Evolutionary conservation across 2,888 invertebrate genomes (phyloP).

Genomic region (Dynastes grantii): DNA sequence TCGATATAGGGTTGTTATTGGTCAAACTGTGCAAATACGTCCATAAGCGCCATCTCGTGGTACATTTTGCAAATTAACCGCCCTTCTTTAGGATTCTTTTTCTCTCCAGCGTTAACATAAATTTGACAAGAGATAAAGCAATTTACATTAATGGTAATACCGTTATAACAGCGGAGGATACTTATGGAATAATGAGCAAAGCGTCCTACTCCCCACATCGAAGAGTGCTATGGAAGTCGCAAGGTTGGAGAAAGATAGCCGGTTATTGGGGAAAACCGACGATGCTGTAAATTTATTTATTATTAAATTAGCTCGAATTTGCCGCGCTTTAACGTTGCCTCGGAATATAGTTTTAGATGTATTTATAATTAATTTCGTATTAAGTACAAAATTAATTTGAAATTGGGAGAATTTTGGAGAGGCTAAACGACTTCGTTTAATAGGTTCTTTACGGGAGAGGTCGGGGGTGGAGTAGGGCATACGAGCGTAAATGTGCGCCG

Average conservation of each 20-base stretch:
- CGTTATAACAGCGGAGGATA: not conserved
- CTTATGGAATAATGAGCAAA: not conserved
- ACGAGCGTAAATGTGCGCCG: too few relatives aligned
- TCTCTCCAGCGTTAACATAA: not conserved
- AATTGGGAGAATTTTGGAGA: constrained; percentile 1
- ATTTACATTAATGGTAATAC: constrained; percentile 14
- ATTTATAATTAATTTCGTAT: constrained; percentile 25
- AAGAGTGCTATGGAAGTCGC: not conserved
- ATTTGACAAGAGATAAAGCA: not conserved
- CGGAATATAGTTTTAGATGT: constrained; percentile 17
- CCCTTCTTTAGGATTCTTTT: not conserved
- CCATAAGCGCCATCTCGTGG: too few relatives aligned
- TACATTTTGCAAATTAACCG: not conserved
- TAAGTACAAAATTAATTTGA: constrained; percentile 6
- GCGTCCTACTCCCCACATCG: not conserved
- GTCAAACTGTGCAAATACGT: too few relatives aligned
- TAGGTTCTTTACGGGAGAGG: not conserved
- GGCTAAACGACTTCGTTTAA: constrained; percentile 10
- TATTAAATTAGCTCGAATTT: constrained; percentile 13
- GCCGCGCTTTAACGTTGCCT: not conserved
- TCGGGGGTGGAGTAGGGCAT: too few relatives aligned
- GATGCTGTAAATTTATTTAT: constrained; percentile 22
- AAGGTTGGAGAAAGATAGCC: not conserved
- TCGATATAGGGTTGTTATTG: too few relatives aligned
- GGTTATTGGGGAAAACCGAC: not conserved